Base-by-base conservation (phyloP, 2,113 vertebrate species). In the Crotophaga sulcirostris region DNA sequence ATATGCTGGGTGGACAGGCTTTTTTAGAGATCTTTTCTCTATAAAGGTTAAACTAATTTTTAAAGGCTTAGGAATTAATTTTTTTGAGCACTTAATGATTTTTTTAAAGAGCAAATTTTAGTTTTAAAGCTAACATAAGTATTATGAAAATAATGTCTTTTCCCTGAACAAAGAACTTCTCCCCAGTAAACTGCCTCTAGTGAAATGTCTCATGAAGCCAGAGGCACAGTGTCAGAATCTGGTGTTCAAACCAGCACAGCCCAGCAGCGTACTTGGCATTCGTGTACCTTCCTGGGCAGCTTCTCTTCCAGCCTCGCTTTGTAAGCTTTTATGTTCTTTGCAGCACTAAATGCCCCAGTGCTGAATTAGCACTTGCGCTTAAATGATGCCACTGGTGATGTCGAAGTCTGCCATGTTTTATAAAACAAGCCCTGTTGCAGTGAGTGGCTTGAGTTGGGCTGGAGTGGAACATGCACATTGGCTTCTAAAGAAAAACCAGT, bases 151-250 rank as follows among this genome's bases (percentile, higher is more conserved):
- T 19, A 38, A n/a, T 5, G 2, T 33, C 16, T 81, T 55, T 73
- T 60, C 20, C 33, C n/a, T 16, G 33, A 44, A 44, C 12, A 33
- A 40, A 73, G 44, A 78, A 31, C 18, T 68, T 23, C 21, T 55
- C n/a, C 19, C 7, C 10, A 13, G 25, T 36, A 16, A 45, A 28
- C 11, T 28, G 9, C 19, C 52, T 31, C 31, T 56, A 42, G 20
- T 54, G 49, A 70, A 55, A 51, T 6, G 20, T 17, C 24, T 47
- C 23, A 34, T 45, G 20, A 16, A 15, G 25, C 21, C 45, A 7
- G 0, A 1, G 42, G 56, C 56, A 52, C 33, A 1, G 0, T 3
- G 4, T 16, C 3, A 1, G 16, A 26, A 5, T 9, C 26, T 34
- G 40, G 15, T 28, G 12, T 20, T 73, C 38, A 16, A 49, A 28